phyloP scores from a whole-genome alignment of 1,140 invertebrate species.

The Drosophila ananassae region DNA sequence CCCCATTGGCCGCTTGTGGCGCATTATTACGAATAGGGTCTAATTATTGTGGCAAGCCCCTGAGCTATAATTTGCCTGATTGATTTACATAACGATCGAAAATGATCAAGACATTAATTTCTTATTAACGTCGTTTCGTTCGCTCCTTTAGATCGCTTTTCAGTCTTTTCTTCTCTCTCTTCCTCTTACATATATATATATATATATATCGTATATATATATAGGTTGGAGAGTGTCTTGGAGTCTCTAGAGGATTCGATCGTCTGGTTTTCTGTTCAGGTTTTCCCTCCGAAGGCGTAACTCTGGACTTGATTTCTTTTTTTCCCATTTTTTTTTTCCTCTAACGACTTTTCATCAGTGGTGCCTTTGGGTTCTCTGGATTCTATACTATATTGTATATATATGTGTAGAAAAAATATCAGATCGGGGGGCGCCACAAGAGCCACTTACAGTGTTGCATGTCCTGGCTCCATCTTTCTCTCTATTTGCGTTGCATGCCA shows the following conservation, averaged over 20 bases:
- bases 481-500: conserved; percentile 20
- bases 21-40: conserved; percentile 83
- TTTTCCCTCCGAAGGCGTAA: conserved; percentile 63
- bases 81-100: conserved; percentile 84
- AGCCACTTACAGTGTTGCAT: conserved; percentile 39
- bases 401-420: conserved; percentile 11
- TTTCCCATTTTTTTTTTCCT: conserved; percentile 8
- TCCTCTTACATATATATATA: neutral
- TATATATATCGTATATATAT: neutral
- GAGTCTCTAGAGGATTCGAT: conserved; percentile 25
- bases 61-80: conserved; percentile 84
- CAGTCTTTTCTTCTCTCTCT: conserved; percentile 8
- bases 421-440: conserved; percentile 57
- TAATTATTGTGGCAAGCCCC: conserved; percentile 84
- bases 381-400: neutral
- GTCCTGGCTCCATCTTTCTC: conserved; percentile 23
- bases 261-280: conserved; percentile 36
- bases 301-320: conserved; percentile 43
- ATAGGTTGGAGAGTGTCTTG: neutral
- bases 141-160: conserved; percentile 14
- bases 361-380: conserved; percentile 21
- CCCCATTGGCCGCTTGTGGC: conserved; percentile 48
- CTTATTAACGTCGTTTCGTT: conserved; percentile 82
- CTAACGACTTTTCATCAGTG: conserved; percentile 42
- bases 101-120: conserved; percentile 84